Conservation (phyloP, 1,140 invertebrate genomes). For the Ganaspis sp. region DNA sequence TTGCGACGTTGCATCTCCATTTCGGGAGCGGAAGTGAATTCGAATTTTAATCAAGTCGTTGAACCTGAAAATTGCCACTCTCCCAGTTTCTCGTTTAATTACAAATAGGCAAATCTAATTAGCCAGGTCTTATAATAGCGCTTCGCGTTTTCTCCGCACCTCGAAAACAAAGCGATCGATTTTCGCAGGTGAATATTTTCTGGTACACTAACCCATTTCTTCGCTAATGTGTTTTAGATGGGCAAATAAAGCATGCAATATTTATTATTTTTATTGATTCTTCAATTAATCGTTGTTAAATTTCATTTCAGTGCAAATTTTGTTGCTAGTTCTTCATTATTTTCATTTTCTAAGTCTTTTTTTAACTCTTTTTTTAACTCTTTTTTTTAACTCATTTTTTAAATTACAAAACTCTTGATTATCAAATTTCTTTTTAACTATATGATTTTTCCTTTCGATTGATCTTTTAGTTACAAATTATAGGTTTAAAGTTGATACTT, state of each 20-base stretch:
- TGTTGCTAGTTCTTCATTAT: no score
- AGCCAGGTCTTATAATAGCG: neutral
- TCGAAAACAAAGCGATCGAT: conserved; percentile 7
- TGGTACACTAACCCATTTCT: conserved; percentile 9
- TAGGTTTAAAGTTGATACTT: no score
- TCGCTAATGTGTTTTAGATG: neutral
- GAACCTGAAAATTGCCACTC: neutral
- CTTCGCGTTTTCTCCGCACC: neutral
- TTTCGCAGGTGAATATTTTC: conserved; percentile 24
- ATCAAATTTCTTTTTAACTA: no score
- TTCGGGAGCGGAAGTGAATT: conserved; percentile 12
- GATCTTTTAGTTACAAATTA: no score
- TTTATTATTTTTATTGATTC: neutral
- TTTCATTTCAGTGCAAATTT: no score
- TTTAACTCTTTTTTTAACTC: no score
- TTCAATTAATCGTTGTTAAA: neutral
- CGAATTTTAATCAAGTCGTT: neutral
- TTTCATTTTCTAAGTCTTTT: no score
- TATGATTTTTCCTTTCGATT: no score
- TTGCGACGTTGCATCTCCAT: neutral
- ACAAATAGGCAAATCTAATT: neutral
- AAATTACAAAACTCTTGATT: no score
- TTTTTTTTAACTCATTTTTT: no score
- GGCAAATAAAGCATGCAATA: neutral
- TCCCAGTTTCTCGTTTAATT: neutral